These are phyloP conservation scores for Aphrocallistes beatrix DNA, from an alignment of 37 sponge, comb jelly and placozoan genomes.

Conservation along the genomic window DNA sequence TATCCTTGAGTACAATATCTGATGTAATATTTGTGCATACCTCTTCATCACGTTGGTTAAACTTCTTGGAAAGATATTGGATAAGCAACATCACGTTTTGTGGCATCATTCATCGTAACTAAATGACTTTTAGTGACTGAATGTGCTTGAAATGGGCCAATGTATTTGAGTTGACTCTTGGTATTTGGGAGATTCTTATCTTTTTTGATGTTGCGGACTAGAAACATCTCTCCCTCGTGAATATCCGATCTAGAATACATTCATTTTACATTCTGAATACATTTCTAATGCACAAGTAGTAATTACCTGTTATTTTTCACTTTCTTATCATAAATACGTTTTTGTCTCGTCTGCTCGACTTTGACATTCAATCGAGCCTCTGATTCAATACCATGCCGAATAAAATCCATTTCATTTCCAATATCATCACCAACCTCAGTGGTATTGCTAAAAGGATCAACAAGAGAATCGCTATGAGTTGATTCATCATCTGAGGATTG, in stretches of 20 bases:
- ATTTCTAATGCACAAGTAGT: background rate
- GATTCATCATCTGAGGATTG: background rate
- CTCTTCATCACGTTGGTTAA: background rate
- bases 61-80: background rate
- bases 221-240: background rate
- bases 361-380: background rate
- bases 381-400: background rate
- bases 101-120: background rate
- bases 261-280: too few relatives aligned
- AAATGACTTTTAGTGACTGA: background rate
- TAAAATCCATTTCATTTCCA: background rate
- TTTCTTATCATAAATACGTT: too few relatives aligned
- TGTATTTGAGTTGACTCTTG: background rate
- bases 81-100: background rate
- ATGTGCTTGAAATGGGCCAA: background rate
- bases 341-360: background rate
- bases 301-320: background rate
- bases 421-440: background rate
- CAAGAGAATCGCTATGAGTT: background rate
- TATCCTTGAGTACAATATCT: too few relatives aligned
- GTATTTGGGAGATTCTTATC: background rate
- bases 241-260: background rate
- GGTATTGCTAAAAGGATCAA: background rate
- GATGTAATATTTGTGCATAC: too few relatives aligned
- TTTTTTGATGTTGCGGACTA: background rate